A percentile compares a stretch with the other conserved stretches of the same genome.
Evolutionary conservation across 2,113 vertebrate genomes (phyloP).

Genomic region (Panthera tigris): DNA sequence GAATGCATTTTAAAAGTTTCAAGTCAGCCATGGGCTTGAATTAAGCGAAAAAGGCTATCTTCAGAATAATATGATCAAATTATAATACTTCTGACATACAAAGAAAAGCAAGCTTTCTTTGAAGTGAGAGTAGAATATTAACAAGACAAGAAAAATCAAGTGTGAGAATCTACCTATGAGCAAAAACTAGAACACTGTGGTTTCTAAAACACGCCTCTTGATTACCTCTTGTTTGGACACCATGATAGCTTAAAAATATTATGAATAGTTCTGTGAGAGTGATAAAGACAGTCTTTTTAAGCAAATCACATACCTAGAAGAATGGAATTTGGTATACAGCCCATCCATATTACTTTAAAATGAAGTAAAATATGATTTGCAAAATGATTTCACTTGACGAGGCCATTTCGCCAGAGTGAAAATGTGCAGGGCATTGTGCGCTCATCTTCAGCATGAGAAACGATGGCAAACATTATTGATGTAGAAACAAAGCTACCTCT

Average conservation of each 20-base stretch:
- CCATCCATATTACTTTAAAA: not conserved
- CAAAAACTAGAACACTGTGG: not conserved
- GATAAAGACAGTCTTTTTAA: not conserved
- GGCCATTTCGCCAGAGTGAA: not conserved
- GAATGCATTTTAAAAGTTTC: not conserved
- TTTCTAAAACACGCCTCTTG: not conserved
- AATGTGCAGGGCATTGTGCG: not conserved
- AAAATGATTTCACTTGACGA: conserved; percentile 16
- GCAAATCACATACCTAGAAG: not conserved
- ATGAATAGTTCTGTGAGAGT: not conserved
- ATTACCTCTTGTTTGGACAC: not conserved
- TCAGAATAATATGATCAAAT: not conserved
- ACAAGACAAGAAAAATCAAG: not conserved
- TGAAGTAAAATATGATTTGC: not conserved
- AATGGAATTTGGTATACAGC: not conserved
- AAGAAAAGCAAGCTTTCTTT: not conserved
- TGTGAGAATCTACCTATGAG: not conserved
- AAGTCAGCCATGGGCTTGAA: not conserved
- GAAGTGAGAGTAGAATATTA: not conserved
- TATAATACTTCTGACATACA: not conserved
- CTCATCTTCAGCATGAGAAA: not conserved
- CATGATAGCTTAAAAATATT: not conserved
- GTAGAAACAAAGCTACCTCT: not conserved
- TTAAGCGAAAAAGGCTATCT: not conserved
- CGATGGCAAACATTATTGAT: not conserved